Percentiles rank a stretch among this genome's conserved stretches.
These are phyloP conservation scores for Formicarius rufipectus DNA, from an alignment of 2,113 vertebrate species.

Conservation along the genomic window DNA sequence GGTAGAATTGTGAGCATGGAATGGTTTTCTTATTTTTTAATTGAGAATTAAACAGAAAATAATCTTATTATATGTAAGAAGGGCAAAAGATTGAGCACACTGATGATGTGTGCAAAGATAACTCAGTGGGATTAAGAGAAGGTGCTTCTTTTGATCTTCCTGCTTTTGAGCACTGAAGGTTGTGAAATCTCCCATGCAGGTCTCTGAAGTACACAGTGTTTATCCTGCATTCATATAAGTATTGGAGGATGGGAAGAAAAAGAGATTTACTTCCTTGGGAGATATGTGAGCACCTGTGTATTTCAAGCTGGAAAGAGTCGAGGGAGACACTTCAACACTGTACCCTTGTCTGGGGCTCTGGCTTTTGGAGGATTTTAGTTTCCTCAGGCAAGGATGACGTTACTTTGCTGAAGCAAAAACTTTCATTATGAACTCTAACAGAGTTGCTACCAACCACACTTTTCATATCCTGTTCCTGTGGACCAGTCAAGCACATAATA, in stretches of 20 bases:
- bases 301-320: neutral
- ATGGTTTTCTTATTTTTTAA: neutral
- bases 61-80: neutral
- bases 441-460: neutral
- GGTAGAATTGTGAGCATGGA: neutral
- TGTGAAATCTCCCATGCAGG: neutral
- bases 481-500: neutral
- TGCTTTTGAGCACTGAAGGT: neutral
- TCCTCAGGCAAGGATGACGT: neutral
- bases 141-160: neutral
- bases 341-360: neutral
- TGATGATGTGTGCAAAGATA: neutral
- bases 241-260: neutral
- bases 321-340: neutral
- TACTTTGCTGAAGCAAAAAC: neutral
- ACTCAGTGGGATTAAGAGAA: neutral
- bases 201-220: neutral
- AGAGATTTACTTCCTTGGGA: neutral
- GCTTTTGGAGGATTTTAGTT: neutral
- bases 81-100: neutral
- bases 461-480: neutral
- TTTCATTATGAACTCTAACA: neutral
- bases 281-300: neutral
- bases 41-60: neutral
- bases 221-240: neutral